Base-by-base conservation (phyloP, 2,888 invertebrate species). In the Aromia moschata region DNA sequence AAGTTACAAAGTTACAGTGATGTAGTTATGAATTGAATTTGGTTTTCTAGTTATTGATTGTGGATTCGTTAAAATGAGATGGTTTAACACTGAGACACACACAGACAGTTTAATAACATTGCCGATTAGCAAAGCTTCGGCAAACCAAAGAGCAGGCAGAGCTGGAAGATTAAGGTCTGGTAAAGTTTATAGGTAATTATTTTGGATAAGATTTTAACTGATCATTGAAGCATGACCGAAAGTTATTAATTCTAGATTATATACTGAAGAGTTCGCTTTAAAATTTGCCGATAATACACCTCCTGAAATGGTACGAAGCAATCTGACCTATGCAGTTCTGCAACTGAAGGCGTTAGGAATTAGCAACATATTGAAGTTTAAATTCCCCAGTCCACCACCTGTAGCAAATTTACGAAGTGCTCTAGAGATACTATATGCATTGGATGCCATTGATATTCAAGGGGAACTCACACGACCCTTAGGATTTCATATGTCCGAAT, bases 281-380 rank as follows among this genome's bases (percentile, higher is more conserved):
- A 87, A 88, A 45, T 78, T 99, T 1, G 83, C 88, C 0, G 82
- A 84, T 0, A 84, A 87, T 15, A 91, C 92, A 0, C 91, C 94
- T 0, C 97, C 98, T 0, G 98, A 99, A 83, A 94, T 99, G 87
- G 92, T 93, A 64, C 81, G 99, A 7, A 90, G 91, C 43, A 94
- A 96, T 73, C 83, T 99, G 45, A 89, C 94, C 0, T 86, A 90
- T 0, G 90, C 93, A 1, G 84, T 98, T 12, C 80, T 99, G 11
- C 95, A 95, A 77, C 78, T 99, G 12, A 98, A 98, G 79, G 96
- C 98, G 0, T 80, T 99, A 0, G 98, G 98, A 0, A 94, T 99
- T 52, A 88, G 92, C 65, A 98, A 98, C 76, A 86, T 99, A 15
- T 80, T 97, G 0, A 87, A 90, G 67, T 99, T 99, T 79, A 88